phyloP scores from a whole-genome alignment of 2,888 invertebrate genomes.

The Apamea monoglypha region DNA sequence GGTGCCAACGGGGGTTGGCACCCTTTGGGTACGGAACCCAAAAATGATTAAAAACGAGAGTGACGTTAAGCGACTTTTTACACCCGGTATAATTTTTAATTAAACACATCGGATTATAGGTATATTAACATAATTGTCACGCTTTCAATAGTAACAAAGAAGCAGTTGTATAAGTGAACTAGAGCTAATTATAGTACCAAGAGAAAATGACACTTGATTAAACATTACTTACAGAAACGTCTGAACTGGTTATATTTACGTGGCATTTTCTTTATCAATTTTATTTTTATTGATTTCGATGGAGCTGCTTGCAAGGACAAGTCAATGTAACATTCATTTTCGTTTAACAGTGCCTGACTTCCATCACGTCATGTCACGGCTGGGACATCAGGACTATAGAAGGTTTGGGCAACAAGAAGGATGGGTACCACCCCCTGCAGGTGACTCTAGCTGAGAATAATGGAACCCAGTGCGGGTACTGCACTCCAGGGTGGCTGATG shows the following conservation, averaged over 20 bases:
- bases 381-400: constrained; percentile 93
- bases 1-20: too few species aligned
- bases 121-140: not conserved
- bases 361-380: constrained; percentile 84
- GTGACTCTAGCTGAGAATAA: constrained; percentile 89
- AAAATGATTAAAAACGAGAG: not conserved
- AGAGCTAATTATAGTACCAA: too few species aligned
- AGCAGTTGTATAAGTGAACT: too few species aligned
- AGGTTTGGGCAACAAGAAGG: constrained; percentile 91
- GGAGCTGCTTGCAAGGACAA: not conserved
- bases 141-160: not conserved
- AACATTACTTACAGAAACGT: not conserved
- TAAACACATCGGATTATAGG: not conserved
- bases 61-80: too few species aligned
- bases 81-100: not conserved
- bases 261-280: not conserved
- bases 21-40: too few species aligned
- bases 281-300: not conserved
- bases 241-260: not conserved
- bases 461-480: constrained; percentile 93
- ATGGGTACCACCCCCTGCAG: constrained; percentile 92
- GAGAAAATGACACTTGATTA: not conserved
- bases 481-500: constrained; percentile 85
- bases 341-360: constrained; percentile 77
- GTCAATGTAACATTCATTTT: too few species aligned